Base-by-base conservation (phyloP, 2,888 invertebrate genomes). In the Neoscelio sp. region DNA sequence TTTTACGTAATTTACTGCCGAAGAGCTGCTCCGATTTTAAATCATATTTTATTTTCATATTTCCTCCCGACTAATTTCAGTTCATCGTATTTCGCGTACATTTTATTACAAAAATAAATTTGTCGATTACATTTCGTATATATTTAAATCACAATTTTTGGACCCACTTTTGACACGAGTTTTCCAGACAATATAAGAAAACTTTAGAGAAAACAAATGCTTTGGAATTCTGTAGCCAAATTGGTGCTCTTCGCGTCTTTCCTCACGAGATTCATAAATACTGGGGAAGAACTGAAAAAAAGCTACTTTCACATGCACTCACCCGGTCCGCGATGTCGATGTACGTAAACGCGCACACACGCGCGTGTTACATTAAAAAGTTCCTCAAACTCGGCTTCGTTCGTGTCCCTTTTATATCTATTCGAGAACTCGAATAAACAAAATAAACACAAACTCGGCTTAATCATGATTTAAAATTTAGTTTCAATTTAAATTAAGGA, bases 181-280 rank as follows among this genome's bases (percentile, higher is more conserved):
- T 26, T 26, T 26, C 26, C 7, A 5, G 26, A 5, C 4, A 3
- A 26, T 5, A 26, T 26, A 26, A 26, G 7, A 26, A 26, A 26
- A 26, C 7, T 26, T 26, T 26, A 5, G 7, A 26, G 46, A 52
- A 46, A 67, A 67, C 67, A 75, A 67, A 60, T 60, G 67, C 35
- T 26, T 26, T 18, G 33, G 67, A 26, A 60, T 17, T 40, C 13
- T 38, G 74, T 44, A 50, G 56, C 12, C 52, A 67, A 75, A 75
- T 75, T 75, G 67, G 75, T 67, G 60, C 65, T 75, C 75, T 75
- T 75, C 60, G 67, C 67, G 20, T 50, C 60, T 75, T 74, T 75
- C 65, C 67, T 75, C 67, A 54, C 67, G 75, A 75, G 75, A 75
- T 44, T 75, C 75, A 75, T 75, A 75, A 75, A 75, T 75, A 75